Evolutionary conservation across 2,113 vertebrate genomes (phyloP), one percentile per base, ranked within the genome.

Genomic region (Pipra filicauda): DNA sequence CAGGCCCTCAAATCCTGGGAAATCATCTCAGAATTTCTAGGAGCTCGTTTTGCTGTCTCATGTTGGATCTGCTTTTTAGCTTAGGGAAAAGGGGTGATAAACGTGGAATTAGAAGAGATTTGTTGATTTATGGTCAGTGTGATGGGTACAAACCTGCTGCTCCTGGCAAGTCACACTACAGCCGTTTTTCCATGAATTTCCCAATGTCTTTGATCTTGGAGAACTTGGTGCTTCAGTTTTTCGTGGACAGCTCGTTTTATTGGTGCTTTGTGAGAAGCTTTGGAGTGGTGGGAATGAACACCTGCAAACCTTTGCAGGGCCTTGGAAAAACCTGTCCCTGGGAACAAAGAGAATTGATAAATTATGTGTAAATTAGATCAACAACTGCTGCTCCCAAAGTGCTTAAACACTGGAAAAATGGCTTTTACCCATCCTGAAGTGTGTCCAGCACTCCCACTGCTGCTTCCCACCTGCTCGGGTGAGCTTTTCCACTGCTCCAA

Each of bases 41-140:
- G 33, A 8, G 67, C 37, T 66, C 0, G 0, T 76, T 86, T 87
- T 35, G 5, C 24, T 58, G 18, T 41, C 8, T 41, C 30, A 0
- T 9, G 0, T 24, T 24, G n/a, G 26, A 17, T 64, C 11, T 64
- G 46, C 23, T 66, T 18, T 62, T 71, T 37, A 5, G 39, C 61
- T 72, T 4, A 43, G 13, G 30, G 26, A 37, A 24, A 49, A 30
- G 22, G 28, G 57, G 2, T 49, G 67, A 39, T 23, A 37, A 76
- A 48, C 14, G 2, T 9, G 12, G 55, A 78, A 62, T 44, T 44
- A 8, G 33, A 33, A 6, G 16, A 7, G 14, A 9, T 2, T 0
- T 8, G 5, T 39, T 75, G 39, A 14, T 5, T 89, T 51, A 0
- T 2, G n/a, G 1, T 26, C 35, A 3, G 28, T 31, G 30, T 35